Conservation (phyloP, 2,797 vertebrate species). For the Labroides dimidiatus region DNA sequence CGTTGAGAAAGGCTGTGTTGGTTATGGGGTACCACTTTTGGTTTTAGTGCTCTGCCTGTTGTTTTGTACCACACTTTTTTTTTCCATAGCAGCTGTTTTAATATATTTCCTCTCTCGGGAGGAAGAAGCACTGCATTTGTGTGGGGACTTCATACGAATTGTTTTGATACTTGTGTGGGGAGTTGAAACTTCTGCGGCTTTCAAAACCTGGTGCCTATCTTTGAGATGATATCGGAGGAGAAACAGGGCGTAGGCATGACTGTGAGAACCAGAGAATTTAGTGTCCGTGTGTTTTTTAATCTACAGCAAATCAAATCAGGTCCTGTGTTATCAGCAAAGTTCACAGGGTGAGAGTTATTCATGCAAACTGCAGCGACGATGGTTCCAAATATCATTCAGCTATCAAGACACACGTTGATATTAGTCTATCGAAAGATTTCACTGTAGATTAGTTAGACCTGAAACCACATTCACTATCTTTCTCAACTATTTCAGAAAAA, state of each 20-base stretch:
- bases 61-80: constrained; percentile 21
- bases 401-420: neutral
- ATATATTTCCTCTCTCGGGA: constrained; percentile 19
- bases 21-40: constrained; percentile 30
- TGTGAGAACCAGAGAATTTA: constrained; percentile 21
- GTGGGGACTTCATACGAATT: constrained; percentile 73
- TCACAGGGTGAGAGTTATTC: constrained; percentile 6
- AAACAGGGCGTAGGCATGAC: constrained; percentile 33
- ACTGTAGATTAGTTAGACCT: neutral
- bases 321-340: constrained; percentile 7
- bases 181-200: constrained; percentile 89
- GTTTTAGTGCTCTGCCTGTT: constrained; percentile 38
- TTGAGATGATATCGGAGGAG: constrained; percentile 34
- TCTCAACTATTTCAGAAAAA: no score
- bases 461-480: neutral
- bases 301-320: constrained; percentile 18
- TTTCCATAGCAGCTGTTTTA: constrained; percentile 33
- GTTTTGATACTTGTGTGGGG: constrained; percentile 83
- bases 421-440: constrained; percentile 14
- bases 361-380: neutral
- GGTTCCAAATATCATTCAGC: constrained; percentile 19
- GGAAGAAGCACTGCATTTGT: constrained; percentile 1
- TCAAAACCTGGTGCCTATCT: constrained; percentile 28
- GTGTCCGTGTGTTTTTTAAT: neutral
- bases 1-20: constrained; percentile 22